Evolutionary conservation across 1,140 invertebrate genomes (phyloP).

Genomic region (Doryteuthis pealeii): DNA sequence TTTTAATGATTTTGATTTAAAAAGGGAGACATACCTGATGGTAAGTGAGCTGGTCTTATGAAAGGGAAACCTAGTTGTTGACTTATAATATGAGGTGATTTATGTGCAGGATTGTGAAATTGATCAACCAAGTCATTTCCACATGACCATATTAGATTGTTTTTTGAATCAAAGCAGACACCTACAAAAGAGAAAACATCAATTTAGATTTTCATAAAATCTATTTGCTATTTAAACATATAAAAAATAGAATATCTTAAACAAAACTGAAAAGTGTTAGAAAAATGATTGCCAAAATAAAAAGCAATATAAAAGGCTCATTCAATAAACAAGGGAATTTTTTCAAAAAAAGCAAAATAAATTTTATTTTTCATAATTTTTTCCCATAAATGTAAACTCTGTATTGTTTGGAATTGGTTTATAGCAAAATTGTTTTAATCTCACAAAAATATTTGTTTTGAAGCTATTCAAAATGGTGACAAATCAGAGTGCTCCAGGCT

Average conservation of each 20-base stretch:
- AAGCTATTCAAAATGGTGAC: too few species aligned
- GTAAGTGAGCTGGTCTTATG: background rate
- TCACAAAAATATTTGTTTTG: too few species aligned
- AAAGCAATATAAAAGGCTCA: background rate
- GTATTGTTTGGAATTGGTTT: too few species aligned
- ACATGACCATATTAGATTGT: constrained; percentile 57
- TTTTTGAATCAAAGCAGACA: constrained; percentile 55
- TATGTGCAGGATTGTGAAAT: constrained; percentile 57
- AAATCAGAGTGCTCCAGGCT: too few species aligned
- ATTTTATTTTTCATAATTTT: too few species aligned
- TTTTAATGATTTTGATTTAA: too few species aligned
- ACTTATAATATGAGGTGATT: constrained; percentile 51
- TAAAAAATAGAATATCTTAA: too few species aligned
- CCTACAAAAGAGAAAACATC: constrained; percentile 35
- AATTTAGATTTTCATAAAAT: too few species aligned
- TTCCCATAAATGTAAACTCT: too few species aligned
- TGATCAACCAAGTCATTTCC: constrained; percentile 57
- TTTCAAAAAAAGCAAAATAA: background rate
- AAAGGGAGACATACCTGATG: constrained; percentile 1
- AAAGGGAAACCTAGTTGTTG: constrained; percentile 35
- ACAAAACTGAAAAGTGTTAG: too few species aligned
- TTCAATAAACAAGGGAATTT: background rate
- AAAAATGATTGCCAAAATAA: background rate
- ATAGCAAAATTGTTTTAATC: too few species aligned
- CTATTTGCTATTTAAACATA: too few species aligned